These are phyloP conservation scores for Hirundo rustica DNA, from an alignment of 2,797 vertebrate species.

Conservation along the genomic window DNA sequence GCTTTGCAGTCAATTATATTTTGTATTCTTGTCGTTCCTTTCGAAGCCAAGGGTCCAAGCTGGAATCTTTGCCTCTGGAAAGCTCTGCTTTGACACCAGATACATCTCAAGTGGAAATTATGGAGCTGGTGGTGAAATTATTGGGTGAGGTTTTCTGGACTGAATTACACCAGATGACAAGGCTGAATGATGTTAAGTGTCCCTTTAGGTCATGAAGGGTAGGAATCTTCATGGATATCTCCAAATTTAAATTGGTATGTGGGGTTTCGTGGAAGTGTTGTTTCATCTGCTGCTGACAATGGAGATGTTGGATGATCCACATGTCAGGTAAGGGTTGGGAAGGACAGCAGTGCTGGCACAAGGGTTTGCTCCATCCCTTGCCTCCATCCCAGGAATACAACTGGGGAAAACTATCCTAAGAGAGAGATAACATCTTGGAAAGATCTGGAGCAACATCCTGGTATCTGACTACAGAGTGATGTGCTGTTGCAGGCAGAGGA, in stretches of 20 bases:
- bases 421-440: not conserved
- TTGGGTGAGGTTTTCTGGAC: constrained; percentile 58
- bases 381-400: not conserved
- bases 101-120: constrained; percentile 42
- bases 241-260: not conserved
- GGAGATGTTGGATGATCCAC: not conserved
- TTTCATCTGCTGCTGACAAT: not conserved
- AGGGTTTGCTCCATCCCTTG: not conserved
- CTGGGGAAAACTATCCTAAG: not conserved
- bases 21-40: not conserved
- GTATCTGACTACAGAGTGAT: not conserved
- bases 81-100: constrained; percentile 1
- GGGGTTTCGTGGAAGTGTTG: not conserved
- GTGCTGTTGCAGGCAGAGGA: not conserved
- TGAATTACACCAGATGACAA: constrained; percentile 19
- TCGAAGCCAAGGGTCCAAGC: not conserved
- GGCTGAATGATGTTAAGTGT: constrained; percentile 14
- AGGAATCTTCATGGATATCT: not conserved
- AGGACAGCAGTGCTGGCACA: not conserved
- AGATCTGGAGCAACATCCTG: not conserved
- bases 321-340: not conserved
- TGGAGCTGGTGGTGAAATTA: constrained; percentile 44
- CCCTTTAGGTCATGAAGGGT: constrained; percentile 5
- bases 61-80: not conserved
- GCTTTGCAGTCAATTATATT: constrained; percentile 2